Base-by-base conservation (phyloP, 2,888 invertebrate genomes). In the Andrena trimmerana region DNA sequence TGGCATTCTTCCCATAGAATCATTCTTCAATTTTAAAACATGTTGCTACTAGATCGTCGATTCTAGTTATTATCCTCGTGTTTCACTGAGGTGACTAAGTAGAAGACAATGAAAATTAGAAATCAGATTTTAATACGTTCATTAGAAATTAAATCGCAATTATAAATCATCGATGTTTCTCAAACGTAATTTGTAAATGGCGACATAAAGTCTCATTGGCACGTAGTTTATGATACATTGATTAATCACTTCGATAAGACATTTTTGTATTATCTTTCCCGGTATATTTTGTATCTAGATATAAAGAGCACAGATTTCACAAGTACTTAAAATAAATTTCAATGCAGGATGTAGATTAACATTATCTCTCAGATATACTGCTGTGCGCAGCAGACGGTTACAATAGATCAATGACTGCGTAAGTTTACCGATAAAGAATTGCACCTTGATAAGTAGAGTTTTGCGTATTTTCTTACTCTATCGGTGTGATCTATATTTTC, bases 311-410 rank as follows among this genome's bases (percentile, higher is more conserved):
- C 4, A 27, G 31, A 29, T 8, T 24, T 71, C 10, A 10, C 10
- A 16, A 27, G 27, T 10, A 6, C 8, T 10, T 4, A 3, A 24
- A 65, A 36, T 65, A 54, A 42, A 54, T n/a, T 7, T 7, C 16
- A 52, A 33, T 24, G 10, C 6, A 65, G 33, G 10, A 65, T 36
- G 4, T 54, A 36, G 8, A 36, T 13, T 36, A 33, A 36, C 1
- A 10, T 65, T 42, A 79, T 71, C 71, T 66, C 42, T 66, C 10
- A 2, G 8, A 7, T 36, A 59, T n/a, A 24, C 42, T 13, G 6
- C 59, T 24, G 24, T 66, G 65, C 69, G 76, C 54, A 60, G 59
- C 20, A 78, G 42, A 71, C 24, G 42, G 48, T 42, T 29, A n/a
- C 16, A 27, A 27, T 31, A 20, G 24, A 24, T 7, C 24, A 24